Conservation (phyloP, 2,113 vertebrate genomes). For the Romanogobio albipinnatus region DNA sequence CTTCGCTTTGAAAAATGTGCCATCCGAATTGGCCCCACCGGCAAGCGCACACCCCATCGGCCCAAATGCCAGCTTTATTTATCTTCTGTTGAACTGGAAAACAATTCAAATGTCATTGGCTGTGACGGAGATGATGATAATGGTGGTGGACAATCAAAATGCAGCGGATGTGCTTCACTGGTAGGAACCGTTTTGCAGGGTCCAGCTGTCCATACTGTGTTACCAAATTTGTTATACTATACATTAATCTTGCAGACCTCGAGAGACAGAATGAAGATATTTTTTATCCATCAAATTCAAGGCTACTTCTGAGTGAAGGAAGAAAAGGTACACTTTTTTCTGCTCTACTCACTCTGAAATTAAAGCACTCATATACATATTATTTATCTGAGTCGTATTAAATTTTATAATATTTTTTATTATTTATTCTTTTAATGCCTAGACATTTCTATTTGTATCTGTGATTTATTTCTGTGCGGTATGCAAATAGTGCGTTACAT, state of each 20-base stretch:
- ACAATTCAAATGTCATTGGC: constrained; percentile 68
- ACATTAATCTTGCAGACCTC: not conserved
- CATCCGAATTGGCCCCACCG: constrained; percentile 40
- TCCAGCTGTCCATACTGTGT: constrained; percentile 15
- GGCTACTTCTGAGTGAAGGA: not conserved
- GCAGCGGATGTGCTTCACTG: constrained; percentile 7
- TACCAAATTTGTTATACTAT: not conserved
- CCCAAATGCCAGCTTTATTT: constrained; percentile 74
- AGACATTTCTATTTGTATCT: not conserved
- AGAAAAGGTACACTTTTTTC: not conserved
- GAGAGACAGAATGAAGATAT: not conserved
- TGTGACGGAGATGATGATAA: constrained; percentile 46
- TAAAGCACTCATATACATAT: not conserved
- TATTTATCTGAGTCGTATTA: not conserved
- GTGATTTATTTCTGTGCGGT: not conserved
- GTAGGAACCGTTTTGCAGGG: not conserved
- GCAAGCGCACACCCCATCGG: constrained; percentile 65
- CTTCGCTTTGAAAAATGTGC: constrained; percentile 63
- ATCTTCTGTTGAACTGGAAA: constrained; percentile 69
- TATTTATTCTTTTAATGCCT: constrained; percentile 38
- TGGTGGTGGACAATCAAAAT: constrained; percentile 42
- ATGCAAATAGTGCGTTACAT: not conserved
- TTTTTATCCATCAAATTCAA: not conserved
- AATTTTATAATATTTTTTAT: constrained; percentile 19
- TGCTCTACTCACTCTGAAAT: not conserved